phyloP scores from a whole-genome alignment of 2,888 invertebrate genomes.

The Pteria penguin region DNA sequence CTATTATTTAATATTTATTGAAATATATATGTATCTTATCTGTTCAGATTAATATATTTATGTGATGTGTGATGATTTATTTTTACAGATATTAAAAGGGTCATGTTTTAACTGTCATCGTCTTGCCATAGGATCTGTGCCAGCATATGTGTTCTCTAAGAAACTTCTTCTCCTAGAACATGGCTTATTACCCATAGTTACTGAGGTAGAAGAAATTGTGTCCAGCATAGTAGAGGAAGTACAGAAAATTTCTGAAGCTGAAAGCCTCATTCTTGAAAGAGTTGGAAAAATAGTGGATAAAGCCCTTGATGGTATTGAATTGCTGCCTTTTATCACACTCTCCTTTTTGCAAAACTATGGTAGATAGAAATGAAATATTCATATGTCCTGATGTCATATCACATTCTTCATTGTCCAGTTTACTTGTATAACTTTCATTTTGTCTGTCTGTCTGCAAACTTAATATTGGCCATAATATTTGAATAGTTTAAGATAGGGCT shows the following conservation, averaged over 20 bases:
- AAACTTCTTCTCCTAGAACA: slow-evolving; percentile 86
- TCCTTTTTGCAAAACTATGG: background rate
- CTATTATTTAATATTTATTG: too few relatives aligned
- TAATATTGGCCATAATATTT: too few relatives aligned
- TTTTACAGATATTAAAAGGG: slow-evolving; percentile 79
- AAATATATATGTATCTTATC: too few relatives aligned
- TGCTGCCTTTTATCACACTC: background rate
- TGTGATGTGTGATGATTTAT: too few relatives aligned
- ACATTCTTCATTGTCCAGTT: too few relatives aligned
- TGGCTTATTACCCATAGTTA: slow-evolving; percentile 64
- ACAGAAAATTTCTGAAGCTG: slow-evolving; percentile 21
- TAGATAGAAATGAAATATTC: too few relatives aligned
- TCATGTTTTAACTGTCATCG: slow-evolving; percentile 81
- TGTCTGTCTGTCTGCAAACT: too few relatives aligned
- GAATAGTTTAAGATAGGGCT: too few relatives aligned
- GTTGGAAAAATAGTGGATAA: slow-evolving; percentile 42
- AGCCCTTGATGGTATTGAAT: slow-evolving; percentile 42
- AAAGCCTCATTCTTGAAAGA: slow-evolving; percentile 6
- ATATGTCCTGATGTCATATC: too few relatives aligned
- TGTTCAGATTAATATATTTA: too few relatives aligned
- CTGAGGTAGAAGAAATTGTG: slow-evolving; percentile 56
- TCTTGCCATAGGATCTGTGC: slow-evolving; percentile 54
- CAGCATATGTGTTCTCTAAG: slow-evolving; percentile 83
- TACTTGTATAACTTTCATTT: too few relatives aligned
- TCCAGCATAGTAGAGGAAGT: slow-evolving; percentile 42